phyloP scores from a whole-genome alignment of 2,797 vertebrate genomes.

The Micromesistius poutassou region DNA sequence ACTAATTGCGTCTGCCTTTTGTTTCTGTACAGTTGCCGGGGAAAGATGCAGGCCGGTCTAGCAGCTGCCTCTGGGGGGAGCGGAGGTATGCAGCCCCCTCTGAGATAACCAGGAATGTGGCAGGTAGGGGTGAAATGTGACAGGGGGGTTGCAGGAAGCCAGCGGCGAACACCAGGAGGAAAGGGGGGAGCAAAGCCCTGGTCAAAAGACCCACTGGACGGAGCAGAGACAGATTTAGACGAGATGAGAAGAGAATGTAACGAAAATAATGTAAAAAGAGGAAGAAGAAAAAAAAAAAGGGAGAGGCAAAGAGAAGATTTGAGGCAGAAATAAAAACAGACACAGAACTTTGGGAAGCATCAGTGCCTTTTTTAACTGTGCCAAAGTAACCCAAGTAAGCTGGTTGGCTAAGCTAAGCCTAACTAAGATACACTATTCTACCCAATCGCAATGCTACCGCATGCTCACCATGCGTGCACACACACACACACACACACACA shows the following conservation, averaged over 20 bases:
- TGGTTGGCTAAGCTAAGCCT: conserved; percentile 1
- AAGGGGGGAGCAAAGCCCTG: conserved; percentile 29
- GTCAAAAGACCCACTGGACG: conserved; percentile 15
- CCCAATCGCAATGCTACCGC: background rate
- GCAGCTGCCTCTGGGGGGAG: conserved; percentile 34
- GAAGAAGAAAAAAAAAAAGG: background rate
- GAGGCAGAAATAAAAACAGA: background rate
- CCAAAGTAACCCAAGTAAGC: background rate
- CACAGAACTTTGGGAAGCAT: background rate
- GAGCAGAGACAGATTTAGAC: conserved; percentile 1
- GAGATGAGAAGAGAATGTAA: background rate
- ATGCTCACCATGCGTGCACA: too few species aligned
- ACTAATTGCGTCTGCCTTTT: conserved; percentile 22
- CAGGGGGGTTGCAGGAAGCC: conserved; percentile 73
- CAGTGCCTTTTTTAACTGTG: background rate
- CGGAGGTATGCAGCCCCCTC: conserved; percentile 60
- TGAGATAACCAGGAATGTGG: conserved; percentile 73
- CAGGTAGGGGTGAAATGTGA: conserved; percentile 75
- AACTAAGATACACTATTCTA: background rate
- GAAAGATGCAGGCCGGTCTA: conserved; percentile 12
- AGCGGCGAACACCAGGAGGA: conserved; percentile 31
- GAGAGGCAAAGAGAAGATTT: background rate
- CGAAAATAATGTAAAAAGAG: background rate
- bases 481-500: background rate
- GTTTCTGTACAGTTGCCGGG: conserved; percentile 29